phyloP scores from a whole-genome alignment of 2,113 vertebrate genomes.

The Nothocercus julius region DNA sequence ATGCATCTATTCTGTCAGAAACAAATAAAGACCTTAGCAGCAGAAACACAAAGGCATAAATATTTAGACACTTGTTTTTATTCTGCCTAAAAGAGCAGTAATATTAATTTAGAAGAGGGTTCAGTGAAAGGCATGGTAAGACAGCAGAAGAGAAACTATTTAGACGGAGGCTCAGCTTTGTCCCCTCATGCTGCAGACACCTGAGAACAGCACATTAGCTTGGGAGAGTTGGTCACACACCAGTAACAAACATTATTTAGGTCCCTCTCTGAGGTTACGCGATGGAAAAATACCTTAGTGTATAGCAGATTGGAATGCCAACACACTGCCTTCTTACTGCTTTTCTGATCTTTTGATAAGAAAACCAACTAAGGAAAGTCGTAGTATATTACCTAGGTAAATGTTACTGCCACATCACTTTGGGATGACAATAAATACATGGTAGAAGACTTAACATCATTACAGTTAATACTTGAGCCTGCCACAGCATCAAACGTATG shows the following conservation, averaged over 20 bases:
- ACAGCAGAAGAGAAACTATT: neutral
- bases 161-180: neutral
- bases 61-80: neutral
- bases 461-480: neutral
- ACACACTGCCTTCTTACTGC: fast-evolving
- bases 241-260: fast-evolving
- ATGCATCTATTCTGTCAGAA: neutral
- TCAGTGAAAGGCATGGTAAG: fast-evolving
- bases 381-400: fast-evolving
- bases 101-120: too few relatives aligned
- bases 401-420: too few relatives aligned
- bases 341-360: neutral
- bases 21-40: neutral
- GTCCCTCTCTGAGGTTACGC: neutral
- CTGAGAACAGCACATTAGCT: neutral
- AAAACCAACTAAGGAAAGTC: neutral
- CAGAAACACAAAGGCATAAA: neutral
- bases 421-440: neutral
- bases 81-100: neutral
- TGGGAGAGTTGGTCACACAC: neutral
- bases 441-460: neutral
- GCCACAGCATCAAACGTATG: too few relatives aligned
- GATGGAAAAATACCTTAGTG: neutral
- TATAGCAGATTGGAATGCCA: fast-evolving
- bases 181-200: neutral